Base-by-base conservation (phyloP, 2,113 vertebrate species). In the Nibea albiflora region DNA sequence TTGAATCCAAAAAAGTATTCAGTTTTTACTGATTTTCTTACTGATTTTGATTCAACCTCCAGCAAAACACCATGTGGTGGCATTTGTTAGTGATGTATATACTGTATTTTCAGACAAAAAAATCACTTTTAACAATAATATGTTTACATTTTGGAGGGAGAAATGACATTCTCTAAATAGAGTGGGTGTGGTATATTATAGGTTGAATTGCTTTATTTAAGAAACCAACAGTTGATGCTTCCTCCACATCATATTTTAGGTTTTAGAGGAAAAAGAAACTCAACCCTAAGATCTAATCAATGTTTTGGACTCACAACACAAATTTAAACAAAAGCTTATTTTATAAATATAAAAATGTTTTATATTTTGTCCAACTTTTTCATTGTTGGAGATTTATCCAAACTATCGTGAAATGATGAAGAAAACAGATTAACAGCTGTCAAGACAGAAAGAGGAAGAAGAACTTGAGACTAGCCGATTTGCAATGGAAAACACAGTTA, bases 361-460 rank as follows among this genome's bases (percentile, higher is more conserved):
- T 35, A 35, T 7, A 35, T 35, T 35, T 35, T 35, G 31, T 35
- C 31, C 31, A 35, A 35, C 31, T 10, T 50, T 28, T 49, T 16
- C 6, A 73, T 2, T 49, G 17, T 11, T 5, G 14, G 16, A 22
- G 8, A 49, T 44, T 26, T 24, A 3, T 2, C 11, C 6, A 35
- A 19, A 42, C 28, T 31, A 50, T 56, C 50, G 28, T 49, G 24
- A 64, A 19, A 28, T 7, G 19, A 64, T 16, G 12, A 50, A 58
- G 2, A 47, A 35, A 52, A n/a, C n/a, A n/a, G 4, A 50, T 3
- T 15, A 11, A 53, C 0, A 16, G 24, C 9, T 22, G 3, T 4
- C 11, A 24, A 61, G 22, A 24, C 56, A 66, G 24, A 76, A 72
- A 56, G 6, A 44, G 47, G 62, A 78, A 68, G 56, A 28, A 49